Percentiles rank a stretch among this genome's conserved stretches.
Conservation (phyloP, 2,113 vertebrate species). For the Mirza zaza region DNA sequence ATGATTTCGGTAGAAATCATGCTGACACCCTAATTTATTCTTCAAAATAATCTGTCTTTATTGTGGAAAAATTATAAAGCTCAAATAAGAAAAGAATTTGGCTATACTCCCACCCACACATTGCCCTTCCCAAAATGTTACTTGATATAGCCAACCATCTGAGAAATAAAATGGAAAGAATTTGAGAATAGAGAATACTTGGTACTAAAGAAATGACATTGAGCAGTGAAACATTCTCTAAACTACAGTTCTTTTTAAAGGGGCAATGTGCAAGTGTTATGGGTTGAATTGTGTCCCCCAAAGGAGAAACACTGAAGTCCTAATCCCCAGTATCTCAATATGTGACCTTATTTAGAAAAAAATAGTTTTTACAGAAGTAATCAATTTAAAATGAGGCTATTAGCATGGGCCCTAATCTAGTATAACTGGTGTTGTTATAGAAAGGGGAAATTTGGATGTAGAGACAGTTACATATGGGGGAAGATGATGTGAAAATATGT, state of each 20-base stretch:
- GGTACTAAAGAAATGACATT: not conserved
- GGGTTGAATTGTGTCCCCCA: not conserved
- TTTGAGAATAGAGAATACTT: not conserved
- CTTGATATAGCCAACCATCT: not conserved
- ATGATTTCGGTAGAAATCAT: not conserved
- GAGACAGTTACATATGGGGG: too few species aligned
- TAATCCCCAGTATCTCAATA: not conserved
- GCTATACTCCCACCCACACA: not conserved
- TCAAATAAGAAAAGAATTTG: slow-evolving; percentile 52
- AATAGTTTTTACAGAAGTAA: not conserved
- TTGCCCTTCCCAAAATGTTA: slow-evolving; percentile 26
- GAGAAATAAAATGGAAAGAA: slow-evolving; percentile 32
- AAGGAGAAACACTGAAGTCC: not conserved
- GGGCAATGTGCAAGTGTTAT: not conserved
- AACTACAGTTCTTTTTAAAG: not conserved
- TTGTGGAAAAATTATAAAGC: slow-evolving; percentile 55
- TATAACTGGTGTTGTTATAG: not conserved
- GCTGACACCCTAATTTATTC: slow-evolving; percentile 14
- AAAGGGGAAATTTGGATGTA: not conserved
- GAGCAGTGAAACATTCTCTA: not conserved
- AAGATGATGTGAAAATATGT: not conserved
- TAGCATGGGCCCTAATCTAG: not conserved
- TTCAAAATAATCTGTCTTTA: slow-evolving; percentile 38
- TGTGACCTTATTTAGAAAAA: slow-evolving; percentile 2
- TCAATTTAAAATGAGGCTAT: not conserved